Percentiles rank a stretch among this genome's conserved stretches.
phyloP scores from a whole-genome alignment of 2,113 vertebrate genomes.

The Xerus inauris region DNA sequence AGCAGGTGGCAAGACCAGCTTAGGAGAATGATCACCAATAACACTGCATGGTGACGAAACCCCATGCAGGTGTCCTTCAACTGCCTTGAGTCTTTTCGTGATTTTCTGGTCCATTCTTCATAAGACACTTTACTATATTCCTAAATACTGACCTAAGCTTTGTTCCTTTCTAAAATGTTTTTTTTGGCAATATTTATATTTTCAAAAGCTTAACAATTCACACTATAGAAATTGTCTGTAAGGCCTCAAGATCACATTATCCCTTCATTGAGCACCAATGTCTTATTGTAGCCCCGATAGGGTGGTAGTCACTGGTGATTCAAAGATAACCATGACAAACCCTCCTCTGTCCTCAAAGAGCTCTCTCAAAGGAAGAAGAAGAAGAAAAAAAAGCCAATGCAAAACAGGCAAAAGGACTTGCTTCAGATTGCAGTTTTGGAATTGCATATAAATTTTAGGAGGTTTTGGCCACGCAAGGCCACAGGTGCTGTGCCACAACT shows the following conservation, averaged over 20 bases:
- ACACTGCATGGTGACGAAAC: background rate
- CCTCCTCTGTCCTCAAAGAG: background rate
- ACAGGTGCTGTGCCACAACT: slow-evolving; percentile 66
- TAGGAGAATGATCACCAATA: background rate
- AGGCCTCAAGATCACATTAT: background rate
- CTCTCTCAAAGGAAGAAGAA: background rate
- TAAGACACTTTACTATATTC: background rate
- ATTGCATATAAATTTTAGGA: slow-evolving; percentile 30
- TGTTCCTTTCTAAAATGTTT: background rate
- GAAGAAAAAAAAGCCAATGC: background rate
- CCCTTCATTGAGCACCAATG: background rate
- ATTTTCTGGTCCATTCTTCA: background rate
- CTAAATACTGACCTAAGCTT: background rate
- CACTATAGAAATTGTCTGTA: background rate
- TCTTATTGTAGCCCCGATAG: background rate
- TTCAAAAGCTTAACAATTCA: background rate
- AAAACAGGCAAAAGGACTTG: background rate
- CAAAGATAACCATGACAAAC: background rate
- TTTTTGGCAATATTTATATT: background rate
- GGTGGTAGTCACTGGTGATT: background rate
- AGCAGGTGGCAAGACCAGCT: background rate
- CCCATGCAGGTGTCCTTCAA: too few species aligned
- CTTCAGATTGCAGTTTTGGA: background rate
- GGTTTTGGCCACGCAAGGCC: slow-evolving; percentile 21
- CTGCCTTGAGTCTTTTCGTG: background rate